phyloP scores from a whole-genome alignment of 2,113 vertebrate genomes.

The Oostethus manadensis region DNA sequence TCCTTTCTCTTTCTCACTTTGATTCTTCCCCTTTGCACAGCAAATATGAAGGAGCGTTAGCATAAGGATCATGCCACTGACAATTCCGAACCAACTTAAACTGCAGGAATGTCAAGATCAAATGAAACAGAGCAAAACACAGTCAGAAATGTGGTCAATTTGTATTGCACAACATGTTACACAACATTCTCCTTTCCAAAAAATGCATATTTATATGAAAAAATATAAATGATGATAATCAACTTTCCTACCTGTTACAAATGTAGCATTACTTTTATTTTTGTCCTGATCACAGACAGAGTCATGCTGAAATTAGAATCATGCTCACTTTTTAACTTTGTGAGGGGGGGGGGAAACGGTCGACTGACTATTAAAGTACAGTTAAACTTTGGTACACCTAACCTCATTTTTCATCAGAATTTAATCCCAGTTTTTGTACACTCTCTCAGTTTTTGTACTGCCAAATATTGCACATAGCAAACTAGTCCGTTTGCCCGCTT shows the following conservation, averaged over 20 bases:
- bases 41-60: conserved; percentile 81
- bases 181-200: conserved; percentile 18
- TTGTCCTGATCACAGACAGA: not conserved
- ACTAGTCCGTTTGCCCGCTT: no score
- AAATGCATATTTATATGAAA: conserved; percentile 22
- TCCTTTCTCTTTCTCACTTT: conserved; percentile 83
- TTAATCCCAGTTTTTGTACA: no score
- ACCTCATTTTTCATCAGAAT: no score
- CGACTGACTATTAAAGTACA: no score
- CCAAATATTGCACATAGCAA: no score
- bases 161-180: conserved; percentile 39
- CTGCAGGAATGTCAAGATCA: conserved; percentile 65
- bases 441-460: no score
- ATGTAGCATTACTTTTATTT: not conserved
- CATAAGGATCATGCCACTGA: conserved; percentile 68
- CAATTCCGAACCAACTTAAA: conserved; percentile 63
- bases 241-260: not conserved
- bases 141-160: conserved; percentile 47
- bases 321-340: not conserved
- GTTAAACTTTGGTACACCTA: no score
- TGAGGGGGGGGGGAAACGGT: no score
- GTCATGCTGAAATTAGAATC: not conserved
- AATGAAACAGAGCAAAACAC: conserved; percentile 49
- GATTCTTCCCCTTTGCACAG: conserved; percentile 82
- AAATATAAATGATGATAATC: conserved; percentile 8